These are phyloP conservation scores for Phengaris arion DNA, from an alignment of 2,888 invertebrate species.

Conservation along the genomic window DNA sequence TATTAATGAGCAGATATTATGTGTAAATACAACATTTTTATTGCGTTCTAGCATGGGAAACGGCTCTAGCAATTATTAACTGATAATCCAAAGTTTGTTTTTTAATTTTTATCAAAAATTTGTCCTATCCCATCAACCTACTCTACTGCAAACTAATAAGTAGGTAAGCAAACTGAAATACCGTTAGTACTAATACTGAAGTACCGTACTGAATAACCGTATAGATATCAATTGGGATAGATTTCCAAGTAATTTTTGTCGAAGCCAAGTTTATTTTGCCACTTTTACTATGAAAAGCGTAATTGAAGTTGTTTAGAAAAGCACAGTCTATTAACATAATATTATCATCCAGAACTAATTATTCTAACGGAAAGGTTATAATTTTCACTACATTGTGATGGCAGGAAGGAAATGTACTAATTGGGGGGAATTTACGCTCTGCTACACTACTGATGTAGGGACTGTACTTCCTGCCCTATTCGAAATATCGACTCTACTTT, in stretches of 20 bases:
- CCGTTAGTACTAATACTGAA: too few species aligned
- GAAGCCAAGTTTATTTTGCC: not conserved
- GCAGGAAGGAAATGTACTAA: conserved; percentile 60
- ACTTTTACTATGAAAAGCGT: not conserved
- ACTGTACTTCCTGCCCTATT: conserved; percentile 32
- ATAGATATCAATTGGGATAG: not conserved
- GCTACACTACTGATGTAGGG: conserved; percentile 3
- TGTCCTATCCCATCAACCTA: too few species aligned
- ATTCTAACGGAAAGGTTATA: conserved; percentile 22
- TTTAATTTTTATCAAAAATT: not conserved
- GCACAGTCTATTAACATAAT: not conserved
- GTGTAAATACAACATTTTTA: not conserved
- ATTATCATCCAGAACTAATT: conserved; percentile 28
- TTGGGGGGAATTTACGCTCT: conserved; percentile 45
- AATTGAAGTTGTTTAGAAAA: not conserved
- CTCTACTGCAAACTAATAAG: too few species aligned
- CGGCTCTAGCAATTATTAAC: not conserved
- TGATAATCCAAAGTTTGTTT: not conserved
- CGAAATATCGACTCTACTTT: not conserved
- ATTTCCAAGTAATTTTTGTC: not conserved
- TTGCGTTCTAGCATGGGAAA: not conserved
- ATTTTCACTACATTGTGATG: conserved; percentile 28
- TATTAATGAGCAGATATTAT: not conserved
- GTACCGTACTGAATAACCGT: too few species aligned
- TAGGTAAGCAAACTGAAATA: too few species aligned